A percentile compares a stretch with the other conserved stretches of the same genome.
phyloP scores from a whole-genome alignment of 2,113 vertebrate genomes.

The Sinocyclocheilus anophthalmus region DNA sequence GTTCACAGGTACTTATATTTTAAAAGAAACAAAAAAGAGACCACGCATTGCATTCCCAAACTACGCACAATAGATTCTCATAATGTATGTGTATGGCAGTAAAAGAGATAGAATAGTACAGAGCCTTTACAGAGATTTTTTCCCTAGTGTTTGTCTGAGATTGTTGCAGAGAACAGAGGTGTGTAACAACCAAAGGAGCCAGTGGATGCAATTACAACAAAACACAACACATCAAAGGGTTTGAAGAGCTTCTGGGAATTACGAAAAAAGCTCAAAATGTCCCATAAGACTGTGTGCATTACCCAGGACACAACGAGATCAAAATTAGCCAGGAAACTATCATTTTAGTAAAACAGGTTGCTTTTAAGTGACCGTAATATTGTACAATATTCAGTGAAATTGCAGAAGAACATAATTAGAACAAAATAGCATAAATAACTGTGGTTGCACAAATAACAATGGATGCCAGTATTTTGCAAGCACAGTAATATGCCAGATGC shows the following conservation, averaged over 20 bases:
- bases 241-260: conserved; percentile 27
- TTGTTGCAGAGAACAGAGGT: neutral
- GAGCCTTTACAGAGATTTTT: neutral
- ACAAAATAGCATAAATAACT: neutral
- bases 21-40: neutral
- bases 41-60: too few species aligned
- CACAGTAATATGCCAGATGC: conserved; percentile 36
- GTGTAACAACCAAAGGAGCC: conserved; percentile 34
- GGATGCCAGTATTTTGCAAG: conserved; percentile 32
- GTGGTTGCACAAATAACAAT: conserved; percentile 23
- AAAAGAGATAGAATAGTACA: neutral
- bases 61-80: neutral
- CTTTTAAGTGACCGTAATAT: conserved; percentile 14
- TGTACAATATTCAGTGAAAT: neutral
- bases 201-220: conserved; percentile 57
- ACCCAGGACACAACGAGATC: conserved; percentile 16
- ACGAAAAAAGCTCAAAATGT: neutral
- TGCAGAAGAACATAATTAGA: neutral
- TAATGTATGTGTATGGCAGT: neutral
- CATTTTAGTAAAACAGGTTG: neutral
- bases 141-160: neutral
- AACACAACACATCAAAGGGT: conserved; percentile 47
- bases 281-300: conserved; percentile 34
- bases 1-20: conserved; percentile 20
- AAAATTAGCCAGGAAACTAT: neutral